Evolutionary conservation across 2,888 invertebrate genomes (phyloP).

Genomic region (Cantharis rustica): DNA sequence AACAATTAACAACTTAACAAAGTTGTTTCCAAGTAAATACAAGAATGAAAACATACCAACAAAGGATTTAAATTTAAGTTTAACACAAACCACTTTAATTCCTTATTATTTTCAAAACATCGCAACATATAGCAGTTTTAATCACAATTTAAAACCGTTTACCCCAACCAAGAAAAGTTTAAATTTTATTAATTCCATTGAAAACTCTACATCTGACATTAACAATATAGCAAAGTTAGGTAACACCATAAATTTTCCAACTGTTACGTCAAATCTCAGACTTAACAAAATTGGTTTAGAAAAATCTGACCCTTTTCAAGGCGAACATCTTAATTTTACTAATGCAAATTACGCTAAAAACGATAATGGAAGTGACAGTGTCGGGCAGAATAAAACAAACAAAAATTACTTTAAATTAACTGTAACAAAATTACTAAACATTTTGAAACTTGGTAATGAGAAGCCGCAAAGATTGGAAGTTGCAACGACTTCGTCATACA

Average conservation of each 20-base stretch:
- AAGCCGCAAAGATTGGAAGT: neutral
- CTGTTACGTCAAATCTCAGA: neutral
- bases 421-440: neutral
- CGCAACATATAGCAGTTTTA: neutral
- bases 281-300: neutral
- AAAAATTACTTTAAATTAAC: neutral
- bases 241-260: neutral
- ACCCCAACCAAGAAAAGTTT: neutral
- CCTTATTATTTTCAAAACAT: conserved; percentile 3
- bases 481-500: neutral
- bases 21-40: neutral
- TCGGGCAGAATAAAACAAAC: neutral
- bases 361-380: neutral
- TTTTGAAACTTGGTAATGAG: neutral
- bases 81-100: conserved; percentile 1
- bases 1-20: neutral
- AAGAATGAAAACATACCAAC: neutral
- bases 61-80: neutral
- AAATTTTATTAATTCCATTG: neutral
- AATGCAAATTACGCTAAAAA: neutral
- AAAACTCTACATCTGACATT: neutral
- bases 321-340: neutral
- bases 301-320: neutral
- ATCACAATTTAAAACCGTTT: neutral
- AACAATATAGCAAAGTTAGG: neutral